Base-by-base conservation (phyloP, 2,113 vertebrate genomes). In the Alosa alosa region DNA sequence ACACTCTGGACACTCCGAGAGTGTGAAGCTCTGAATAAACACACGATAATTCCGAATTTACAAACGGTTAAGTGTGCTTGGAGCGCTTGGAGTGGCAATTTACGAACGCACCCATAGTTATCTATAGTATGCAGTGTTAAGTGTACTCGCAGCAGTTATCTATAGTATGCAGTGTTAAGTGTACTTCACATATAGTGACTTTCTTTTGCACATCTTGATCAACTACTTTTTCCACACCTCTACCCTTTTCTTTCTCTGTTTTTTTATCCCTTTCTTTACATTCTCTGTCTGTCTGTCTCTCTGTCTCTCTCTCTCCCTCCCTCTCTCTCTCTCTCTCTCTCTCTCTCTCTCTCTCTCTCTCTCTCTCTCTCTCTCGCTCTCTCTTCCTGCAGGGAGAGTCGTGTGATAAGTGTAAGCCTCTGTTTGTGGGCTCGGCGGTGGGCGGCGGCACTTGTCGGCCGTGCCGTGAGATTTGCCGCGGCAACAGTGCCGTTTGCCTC, bases 321-420 rank as follows among this genome's bases (percentile, higher is more conserved):
- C 11, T 45, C 18, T 18, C 49, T 52, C 25, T 39, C 46, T 81
- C 25, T 86, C 17, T 47, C 8, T 81, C 60, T 6, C 1, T 0
- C 25, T 10, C 60, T 25, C 60, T 68, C n/a, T 25, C 60, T 68
- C n/a, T n/a, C 0, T n/a, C 11, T 45, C 18, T 18, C 49, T 52
- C 25, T 39, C 46, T 81, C 25, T 86, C 17, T 47, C 8, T 81
- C 60, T 6, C 1, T 0, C 25, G 1, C 60, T 25, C 60, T 68
- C n/a, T 25, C 60, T 68, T 0, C 25, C 60, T 68, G 25, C 85
- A 97, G 97, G 97, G 97, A 18, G 94, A 94, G 64, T 96, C 97
- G 89, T 98, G 97, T 88, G 97, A 98, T 88, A 97, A 96, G 90
- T 98, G 97, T 88, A 96, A 96, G 91, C 96, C 97, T 0, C 92